Conservation (phyloP, 2,888 invertebrate genomes). For the Zhuqinia jingwanae region DNA sequence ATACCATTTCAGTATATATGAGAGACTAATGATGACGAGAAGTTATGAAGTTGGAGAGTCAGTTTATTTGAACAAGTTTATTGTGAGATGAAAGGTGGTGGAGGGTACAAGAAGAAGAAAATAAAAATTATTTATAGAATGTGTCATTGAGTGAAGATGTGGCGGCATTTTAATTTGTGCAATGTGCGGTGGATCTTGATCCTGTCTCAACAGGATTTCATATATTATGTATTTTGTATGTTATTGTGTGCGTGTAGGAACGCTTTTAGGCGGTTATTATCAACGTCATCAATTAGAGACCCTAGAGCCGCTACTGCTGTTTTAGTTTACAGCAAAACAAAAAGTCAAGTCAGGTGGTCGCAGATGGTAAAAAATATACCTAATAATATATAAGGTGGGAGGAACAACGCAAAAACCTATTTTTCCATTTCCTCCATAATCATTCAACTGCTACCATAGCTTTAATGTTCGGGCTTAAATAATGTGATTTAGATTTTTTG, state of each 20-base stretch:
- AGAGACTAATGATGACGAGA: no score
- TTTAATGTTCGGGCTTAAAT: not conserved
- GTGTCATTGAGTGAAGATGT: no score
- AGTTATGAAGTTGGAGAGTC: no score
- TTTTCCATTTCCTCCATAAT: not conserved
- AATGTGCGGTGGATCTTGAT: no score
- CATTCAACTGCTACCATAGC: not conserved
- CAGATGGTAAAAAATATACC: not conserved
- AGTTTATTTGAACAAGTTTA: not conserved
- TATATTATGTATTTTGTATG: no score
- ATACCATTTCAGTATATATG: no score
- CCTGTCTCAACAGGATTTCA: no score
- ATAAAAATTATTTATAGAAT: conserved; percentile 26
- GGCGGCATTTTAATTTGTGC: no score
- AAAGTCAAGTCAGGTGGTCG: conserved; percentile 23
- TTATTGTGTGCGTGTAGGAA: no score
- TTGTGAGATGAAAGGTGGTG: no score
- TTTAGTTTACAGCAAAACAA: not conserved
- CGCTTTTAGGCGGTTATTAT: not conserved
- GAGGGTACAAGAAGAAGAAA: not conserved
- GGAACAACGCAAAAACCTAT: not conserved
- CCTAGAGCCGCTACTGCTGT: not conserved
- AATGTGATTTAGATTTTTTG: conserved; percentile 17
- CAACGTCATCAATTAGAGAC: conserved; percentile 10
- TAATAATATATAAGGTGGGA: not conserved